Conservation (phyloP, 1,140 invertebrate genomes). For the Temnothorax nylanderi region DNA sequence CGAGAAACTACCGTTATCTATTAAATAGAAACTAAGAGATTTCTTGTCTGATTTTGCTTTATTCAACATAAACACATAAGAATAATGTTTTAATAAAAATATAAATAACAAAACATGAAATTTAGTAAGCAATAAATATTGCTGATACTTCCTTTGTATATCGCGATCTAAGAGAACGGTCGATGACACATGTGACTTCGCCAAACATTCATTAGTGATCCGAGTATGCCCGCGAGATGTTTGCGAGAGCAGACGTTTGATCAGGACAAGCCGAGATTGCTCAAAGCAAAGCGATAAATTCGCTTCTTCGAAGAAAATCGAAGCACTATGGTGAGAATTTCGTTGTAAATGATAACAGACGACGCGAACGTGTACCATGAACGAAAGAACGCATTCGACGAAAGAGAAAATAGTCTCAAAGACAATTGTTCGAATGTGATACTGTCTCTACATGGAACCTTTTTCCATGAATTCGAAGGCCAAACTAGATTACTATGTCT, state of each 20-base stretch:
- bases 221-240: conserved; percentile 31
- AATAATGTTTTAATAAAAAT: neutral
- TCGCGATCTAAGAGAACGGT: neutral
- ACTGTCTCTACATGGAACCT: neutral
- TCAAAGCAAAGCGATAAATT: conserved; percentile 32
- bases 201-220: conserved; percentile 45
- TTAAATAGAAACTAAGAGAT: neutral
- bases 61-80: neutral
- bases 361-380: neutral
- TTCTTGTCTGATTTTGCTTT: neutral
- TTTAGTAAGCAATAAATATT: neutral
- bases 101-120: neutral
- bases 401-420: conserved; percentile 10
- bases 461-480: neutral
- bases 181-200: conserved; percentile 1
- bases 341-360: neutral
- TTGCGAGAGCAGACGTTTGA: conserved; percentile 19
- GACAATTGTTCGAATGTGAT: neutral
- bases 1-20: neutral
- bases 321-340: neutral
- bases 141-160: neutral
- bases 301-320: conserved; percentile 2
- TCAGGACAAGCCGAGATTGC: conserved; percentile 24
- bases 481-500: neutral
- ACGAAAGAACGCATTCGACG: neutral